phyloP scores from a whole-genome alignment of 2,888 invertebrate genomes.

The Rhorus exstirpatorius region DNA sequence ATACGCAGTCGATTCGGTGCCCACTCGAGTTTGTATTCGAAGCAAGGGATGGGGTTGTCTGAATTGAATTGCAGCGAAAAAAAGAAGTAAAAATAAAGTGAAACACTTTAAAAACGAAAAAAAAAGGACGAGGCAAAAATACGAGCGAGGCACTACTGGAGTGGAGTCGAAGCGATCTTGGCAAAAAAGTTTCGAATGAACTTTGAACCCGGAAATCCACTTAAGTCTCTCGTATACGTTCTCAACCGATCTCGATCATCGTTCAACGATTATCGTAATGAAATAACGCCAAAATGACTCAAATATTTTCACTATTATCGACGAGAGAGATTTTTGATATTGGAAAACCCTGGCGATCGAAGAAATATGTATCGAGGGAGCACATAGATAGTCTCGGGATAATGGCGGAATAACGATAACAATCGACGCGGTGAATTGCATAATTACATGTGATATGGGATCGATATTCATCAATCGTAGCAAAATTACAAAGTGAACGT shows the following conservation, averaged over 20 bases:
- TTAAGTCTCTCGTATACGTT: constrained; percentile 7
- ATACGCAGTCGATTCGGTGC: constrained; percentile 20
- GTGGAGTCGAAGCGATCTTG: constrained; percentile 47
- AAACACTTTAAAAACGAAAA: constrained; percentile 28
- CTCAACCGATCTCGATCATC: constrained; percentile 14
- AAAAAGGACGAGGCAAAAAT: constrained; percentile 7
- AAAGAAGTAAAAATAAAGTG: constrained; percentile 15
- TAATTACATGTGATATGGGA: constrained; percentile 78
- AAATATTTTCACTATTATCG: constrained; percentile 8
- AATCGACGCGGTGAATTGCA: constrained; percentile 73
- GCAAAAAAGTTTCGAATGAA: constrained; percentile 56
- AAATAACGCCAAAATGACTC: constrained; percentile 19
- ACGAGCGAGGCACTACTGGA: constrained; percentile 28
- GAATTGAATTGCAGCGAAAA: constrained; percentile 57
- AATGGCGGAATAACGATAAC: not conserved
- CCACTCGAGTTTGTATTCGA: constrained; percentile 42
- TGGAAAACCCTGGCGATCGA: not conserved
- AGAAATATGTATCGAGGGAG: constrained; percentile 37
- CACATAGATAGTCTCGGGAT: constrained; percentile 4
- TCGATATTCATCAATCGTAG: constrained; percentile 80
- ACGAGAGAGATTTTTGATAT: not conserved
- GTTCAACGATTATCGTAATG: constrained; percentile 42
- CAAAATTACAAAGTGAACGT: constrained; percentile 80
- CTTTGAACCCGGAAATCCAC: constrained; percentile 24
- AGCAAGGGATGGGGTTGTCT: constrained; percentile 21